Evolutionary conservation across 2,888 invertebrate species (phyloP), one percentile per base, ranked within the genome.

Genomic region (Lingula anatina): DNA sequence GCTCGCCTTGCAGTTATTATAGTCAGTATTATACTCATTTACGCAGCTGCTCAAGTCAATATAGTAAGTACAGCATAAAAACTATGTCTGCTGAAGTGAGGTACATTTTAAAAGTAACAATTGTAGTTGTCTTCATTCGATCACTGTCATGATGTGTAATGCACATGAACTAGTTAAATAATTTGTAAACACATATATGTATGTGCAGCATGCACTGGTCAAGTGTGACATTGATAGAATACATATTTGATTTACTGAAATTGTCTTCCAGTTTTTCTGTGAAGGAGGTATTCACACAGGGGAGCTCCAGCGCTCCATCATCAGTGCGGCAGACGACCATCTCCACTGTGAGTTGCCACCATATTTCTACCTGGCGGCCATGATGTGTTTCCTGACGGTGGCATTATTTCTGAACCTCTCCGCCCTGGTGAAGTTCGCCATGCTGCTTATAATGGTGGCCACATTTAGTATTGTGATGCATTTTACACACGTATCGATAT

Each of bases 21-120:
- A 20, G 89, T 91, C 64, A 90, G 91, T 2, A 86, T 91, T 52
- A 84, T 91, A 9, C 81, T 92, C 50, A 85, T 91, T 31, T 91
- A 91, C 75, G 87, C 90, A 43, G 89, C 91, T 56, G 89, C 90
- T 44, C 91, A 92, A 81, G 89, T 91, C 54, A 93, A 93, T 82
- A 89, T 91, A 81, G 91, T 92, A 81, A 84, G 89, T 84, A 21
- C 4, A 23, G 5, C 24, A 5, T 36, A 31, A 24, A 46, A 23
- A 46, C 21, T n/a, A n/a, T n/a, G n/a, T n/a, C n/a, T n/a, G n/a
- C n/a, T n/a, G n/a, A n/a, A n/a, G n/a, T n/a, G n/a, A n/a, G n/a
- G n/a, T n/a, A n/a, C n/a, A n/a, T n/a, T n/a, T n/a, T n/a, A n/a
- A n/a, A n/a, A n/a, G n/a, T n/a, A n/a, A n/a, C n/a, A n/a, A n/a